Percentiles rank a stretch among this genome's conserved stretches.
These are phyloP conservation scores for Pelmatolapia mariae DNA, from an alignment of 2,113 vertebrate genomes.

Conservation along the genomic window DNA sequence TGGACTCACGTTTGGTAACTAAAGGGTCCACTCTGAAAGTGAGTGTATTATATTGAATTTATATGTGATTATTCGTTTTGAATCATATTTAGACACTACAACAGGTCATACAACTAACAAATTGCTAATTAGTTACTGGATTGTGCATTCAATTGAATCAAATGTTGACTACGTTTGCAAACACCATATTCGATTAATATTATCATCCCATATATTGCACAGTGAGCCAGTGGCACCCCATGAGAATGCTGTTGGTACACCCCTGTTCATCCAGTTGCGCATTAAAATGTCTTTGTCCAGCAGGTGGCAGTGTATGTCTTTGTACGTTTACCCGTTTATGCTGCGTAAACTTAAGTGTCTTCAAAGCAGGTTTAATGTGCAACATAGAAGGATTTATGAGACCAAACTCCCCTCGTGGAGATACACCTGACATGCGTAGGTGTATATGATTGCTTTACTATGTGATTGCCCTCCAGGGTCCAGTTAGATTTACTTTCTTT, in stretches of 20 bases:
- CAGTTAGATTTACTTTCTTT: neutral
- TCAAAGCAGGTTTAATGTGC: neutral
- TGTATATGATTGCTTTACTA: neutral
- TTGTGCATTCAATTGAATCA: neutral
- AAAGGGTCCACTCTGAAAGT: neutral
- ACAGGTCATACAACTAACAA: neutral
- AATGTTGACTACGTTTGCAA: neutral
- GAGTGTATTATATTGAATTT: neutral
- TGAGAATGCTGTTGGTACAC: neutral
- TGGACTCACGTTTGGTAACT: neutral
- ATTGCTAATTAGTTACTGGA: neutral
- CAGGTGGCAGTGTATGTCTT: constrained; percentile 1
- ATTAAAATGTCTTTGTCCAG: neutral
- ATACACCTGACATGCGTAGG: neutral
- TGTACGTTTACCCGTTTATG: neutral
- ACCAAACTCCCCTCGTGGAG: neutral
- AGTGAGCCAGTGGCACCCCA: neutral
- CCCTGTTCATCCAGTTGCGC: neutral
- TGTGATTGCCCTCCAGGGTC: neutral
- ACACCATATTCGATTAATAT: neutral
- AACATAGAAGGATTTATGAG: neutral
- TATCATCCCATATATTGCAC: neutral
- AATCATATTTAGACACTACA: neutral
- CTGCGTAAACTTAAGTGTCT: neutral
- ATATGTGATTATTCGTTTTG: neutral